These are phyloP conservation scores for Lithophane socia DNA, from an alignment of 2,888 invertebrate species.

Conservation along the genomic window DNA sequence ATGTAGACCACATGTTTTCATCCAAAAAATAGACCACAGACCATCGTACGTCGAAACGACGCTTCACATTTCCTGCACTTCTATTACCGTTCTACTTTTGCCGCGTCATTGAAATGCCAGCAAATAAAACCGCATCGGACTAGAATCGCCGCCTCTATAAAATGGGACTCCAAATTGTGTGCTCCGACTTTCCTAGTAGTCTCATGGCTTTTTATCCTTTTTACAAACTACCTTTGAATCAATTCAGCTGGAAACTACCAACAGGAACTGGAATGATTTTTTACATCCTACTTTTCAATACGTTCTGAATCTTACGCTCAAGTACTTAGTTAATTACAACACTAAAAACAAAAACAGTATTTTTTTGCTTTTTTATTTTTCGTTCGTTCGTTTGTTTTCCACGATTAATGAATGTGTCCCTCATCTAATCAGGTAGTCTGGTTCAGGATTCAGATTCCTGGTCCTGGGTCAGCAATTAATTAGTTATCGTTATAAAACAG, in stretches of 20 bases:
- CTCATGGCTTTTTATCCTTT: slow-evolving; percentile 50
- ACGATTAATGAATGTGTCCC: background rate
- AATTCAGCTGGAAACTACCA: slow-evolving; percentile 45
- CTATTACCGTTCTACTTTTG: slow-evolving; percentile 50
- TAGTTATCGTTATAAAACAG: background rate
- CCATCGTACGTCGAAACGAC: slow-evolving; percentile 23
- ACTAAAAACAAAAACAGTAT: background rate
- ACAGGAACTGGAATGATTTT: slow-evolving; percentile 25
- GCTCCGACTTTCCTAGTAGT: slow-evolving; percentile 44
- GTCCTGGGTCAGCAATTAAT: background rate
- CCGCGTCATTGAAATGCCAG: slow-evolving; percentile 58
- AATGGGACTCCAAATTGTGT: slow-evolving; percentile 59
- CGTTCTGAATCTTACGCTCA: slow-evolving; percentile 1
- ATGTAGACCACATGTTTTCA: slow-evolving; percentile 3
- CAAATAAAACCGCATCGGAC: slow-evolving; percentile 58
- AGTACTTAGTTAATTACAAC: background rate
- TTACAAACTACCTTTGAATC: slow-evolving; percentile 55
- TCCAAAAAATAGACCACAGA: slow-evolving; percentile 23
- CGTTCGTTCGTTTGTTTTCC: background rate
- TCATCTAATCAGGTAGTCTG: background rate
- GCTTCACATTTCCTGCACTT: slow-evolving; percentile 50
- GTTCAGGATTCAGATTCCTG: background rate
- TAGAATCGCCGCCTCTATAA: slow-evolving; percentile 58
- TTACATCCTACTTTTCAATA: background rate
- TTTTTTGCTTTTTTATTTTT: background rate